These are phyloP conservation scores for Oreochromis grahami DNA, from an alignment of 2,797 vertebrate species.

Conservation along the genomic window DNA sequence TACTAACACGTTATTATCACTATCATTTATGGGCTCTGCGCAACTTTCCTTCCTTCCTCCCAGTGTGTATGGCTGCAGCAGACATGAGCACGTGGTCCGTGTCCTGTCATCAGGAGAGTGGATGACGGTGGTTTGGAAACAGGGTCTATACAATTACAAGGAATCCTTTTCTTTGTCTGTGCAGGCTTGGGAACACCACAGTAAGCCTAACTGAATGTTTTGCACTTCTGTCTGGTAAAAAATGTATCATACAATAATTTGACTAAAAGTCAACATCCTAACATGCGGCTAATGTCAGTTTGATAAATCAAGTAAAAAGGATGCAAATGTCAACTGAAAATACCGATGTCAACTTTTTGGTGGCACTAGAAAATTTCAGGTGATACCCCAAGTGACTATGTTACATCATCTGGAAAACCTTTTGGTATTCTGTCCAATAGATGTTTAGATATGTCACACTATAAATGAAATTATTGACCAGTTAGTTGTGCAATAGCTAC, in stretches of 20 bases:
- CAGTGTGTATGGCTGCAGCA: constrained; percentile 88
- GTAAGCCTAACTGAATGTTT: constrained; percentile 54
- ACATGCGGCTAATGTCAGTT: background rate
- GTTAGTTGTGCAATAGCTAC: background rate
- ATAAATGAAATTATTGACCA: background rate
- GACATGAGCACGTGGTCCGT: constrained; percentile 80
- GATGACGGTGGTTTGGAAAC: constrained; percentile 92
- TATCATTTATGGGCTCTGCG: background rate
- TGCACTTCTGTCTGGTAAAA: background rate
- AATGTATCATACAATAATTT: background rate
- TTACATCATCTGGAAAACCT: background rate
- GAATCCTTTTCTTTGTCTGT: constrained; percentile 86
- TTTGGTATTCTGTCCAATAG: background rate
- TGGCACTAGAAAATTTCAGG: background rate
- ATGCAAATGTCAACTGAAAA: background rate
- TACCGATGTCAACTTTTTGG: background rate
- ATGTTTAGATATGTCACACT: background rate
- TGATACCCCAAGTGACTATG: background rate
- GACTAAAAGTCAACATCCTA: background rate
- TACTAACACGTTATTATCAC: background rate
- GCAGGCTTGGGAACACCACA: constrained; percentile 71
- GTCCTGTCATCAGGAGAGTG: constrained; percentile 84
- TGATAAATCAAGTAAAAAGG: background rate
- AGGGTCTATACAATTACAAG: constrained; percentile 86
- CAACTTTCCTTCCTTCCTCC: background rate